Conservation (phyloP, 2,888 invertebrate genomes). For the Philopedon plagiatum region DNA sequence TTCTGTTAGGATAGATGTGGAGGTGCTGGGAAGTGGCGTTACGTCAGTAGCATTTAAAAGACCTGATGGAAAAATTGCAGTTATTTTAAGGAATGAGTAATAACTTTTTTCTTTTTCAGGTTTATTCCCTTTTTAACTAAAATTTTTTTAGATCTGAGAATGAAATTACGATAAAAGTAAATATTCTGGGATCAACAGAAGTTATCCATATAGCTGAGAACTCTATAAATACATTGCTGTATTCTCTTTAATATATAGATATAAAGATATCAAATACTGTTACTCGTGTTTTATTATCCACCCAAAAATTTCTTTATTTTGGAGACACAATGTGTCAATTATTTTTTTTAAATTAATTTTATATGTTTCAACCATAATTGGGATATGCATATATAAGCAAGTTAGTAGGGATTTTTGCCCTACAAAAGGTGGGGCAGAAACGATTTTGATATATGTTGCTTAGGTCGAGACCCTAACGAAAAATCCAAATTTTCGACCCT, state of each 20-base stretch:
- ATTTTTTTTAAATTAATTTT: no score
- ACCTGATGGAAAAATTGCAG: slow-evolving; percentile 69
- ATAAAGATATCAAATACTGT: no score
- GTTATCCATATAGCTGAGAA: slow-evolving; percentile 8
- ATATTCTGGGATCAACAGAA: background rate
- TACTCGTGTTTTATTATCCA: no score
- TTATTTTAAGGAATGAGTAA: slow-evolving; percentile 72
- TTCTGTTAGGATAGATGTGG: slow-evolving; percentile 68
- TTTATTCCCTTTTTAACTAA: background rate
- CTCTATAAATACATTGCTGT: slow-evolving; percentile 36
- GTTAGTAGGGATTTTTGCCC: no score
- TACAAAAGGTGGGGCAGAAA: no score
- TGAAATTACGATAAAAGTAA: slow-evolving; percentile 9
- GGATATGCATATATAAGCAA: no score
- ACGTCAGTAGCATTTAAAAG: slow-evolving; percentile 69
- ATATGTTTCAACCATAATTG: no score
- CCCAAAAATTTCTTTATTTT: no score
- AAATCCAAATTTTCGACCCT: no score
- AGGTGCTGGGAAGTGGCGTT: background rate
- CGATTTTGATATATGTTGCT: no score
- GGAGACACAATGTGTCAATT: no score
- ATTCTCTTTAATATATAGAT: slow-evolving; percentile 9
- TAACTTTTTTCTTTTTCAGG: background rate
- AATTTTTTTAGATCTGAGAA: slow-evolving; percentile 14
- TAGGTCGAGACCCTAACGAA: no score